These are phyloP conservation scores for Palythoa caribaeorum DNA, from an alignment of 92 coral and sea anemone species.

Conservation along the genomic window DNA sequence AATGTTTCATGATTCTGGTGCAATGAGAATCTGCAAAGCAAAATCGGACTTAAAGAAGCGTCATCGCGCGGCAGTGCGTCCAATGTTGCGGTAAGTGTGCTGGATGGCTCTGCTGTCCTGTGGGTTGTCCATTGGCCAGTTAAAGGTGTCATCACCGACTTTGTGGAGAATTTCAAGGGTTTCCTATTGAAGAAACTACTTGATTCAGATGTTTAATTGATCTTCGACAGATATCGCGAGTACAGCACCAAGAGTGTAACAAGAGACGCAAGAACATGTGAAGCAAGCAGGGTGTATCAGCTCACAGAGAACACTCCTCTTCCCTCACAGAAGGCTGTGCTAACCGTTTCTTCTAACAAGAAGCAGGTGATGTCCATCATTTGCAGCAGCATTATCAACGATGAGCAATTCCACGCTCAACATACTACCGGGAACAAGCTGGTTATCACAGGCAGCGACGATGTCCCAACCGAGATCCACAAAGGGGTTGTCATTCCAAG, in stretches of 20 bases:
- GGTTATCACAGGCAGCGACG: constrained; percentile 45
- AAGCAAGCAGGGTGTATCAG: constrained; percentile 75
- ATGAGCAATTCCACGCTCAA: too few relatives aligned
- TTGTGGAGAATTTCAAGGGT: constrained; percentile 60
- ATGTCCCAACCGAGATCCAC: constrained; percentile 72
- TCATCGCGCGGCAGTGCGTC: too few relatives aligned
- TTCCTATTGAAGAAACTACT: constrained; percentile 55
- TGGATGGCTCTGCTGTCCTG: too few relatives aligned
- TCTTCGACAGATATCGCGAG: constrained; percentile 71
- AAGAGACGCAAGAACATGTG: constrained; percentile 63
- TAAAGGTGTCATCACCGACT: too few relatives aligned
- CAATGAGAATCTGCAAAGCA: too few relatives aligned
- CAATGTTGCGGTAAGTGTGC: too few relatives aligned
- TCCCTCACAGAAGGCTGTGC: too few relatives aligned
- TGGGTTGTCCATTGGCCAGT: too few relatives aligned
- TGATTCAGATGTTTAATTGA: constrained; percentile 67
- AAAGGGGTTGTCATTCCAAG: constrained; percentile 65
- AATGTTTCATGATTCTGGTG: constrained; percentile 37
- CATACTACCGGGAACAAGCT: constrained; percentile 27
- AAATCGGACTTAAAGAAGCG: too few relatives aligned
- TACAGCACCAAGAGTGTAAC: constrained; percentile 73
- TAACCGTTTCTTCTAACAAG: constrained; percentile 48
- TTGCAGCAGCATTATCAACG: too few relatives aligned
- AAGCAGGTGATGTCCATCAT: constrained; percentile 53
- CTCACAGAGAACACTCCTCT: constrained; percentile 47